These are phyloP conservation scores for Ophonus ardosiacus DNA, from an alignment of 2,888 invertebrate genomes.

Conservation along the genomic window DNA sequence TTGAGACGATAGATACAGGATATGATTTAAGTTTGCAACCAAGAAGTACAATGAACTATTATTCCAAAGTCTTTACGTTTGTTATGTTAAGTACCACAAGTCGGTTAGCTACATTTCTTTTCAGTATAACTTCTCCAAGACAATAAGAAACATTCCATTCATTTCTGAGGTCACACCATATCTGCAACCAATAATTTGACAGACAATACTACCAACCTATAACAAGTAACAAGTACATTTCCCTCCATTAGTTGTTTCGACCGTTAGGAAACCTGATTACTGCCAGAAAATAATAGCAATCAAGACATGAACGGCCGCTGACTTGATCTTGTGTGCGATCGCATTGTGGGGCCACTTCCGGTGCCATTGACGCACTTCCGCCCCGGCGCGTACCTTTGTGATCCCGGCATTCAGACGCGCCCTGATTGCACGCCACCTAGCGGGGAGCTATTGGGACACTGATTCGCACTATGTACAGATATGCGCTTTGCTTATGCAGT, in stretches of 20 bases:
- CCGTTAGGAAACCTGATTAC: constrained; percentile 23
- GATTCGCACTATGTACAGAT: background rate
- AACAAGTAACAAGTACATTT: background rate
- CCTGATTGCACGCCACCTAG: constrained; percentile 7
- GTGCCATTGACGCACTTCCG: constrained; percentile 25
- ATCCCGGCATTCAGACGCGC: constrained; percentile 16
- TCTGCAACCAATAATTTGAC: background rate
- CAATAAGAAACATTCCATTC: no score
- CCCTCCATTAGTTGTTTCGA: constrained; percentile 8
- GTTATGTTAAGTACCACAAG: background rate
- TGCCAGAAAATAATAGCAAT: constrained; percentile 42
- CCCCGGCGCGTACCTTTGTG: constrained; percentile 41
- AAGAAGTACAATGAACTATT: no score
- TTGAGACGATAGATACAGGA: no score
- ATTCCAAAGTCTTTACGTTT: no score
- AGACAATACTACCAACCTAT: background rate
- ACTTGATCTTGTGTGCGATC: constrained; percentile 16
- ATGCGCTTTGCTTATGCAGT: background rate
- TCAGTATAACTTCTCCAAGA: background rate
- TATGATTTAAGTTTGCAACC: no score
- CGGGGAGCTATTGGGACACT: constrained; percentile 19
- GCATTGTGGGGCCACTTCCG: constrained; percentile 46
- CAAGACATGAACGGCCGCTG: constrained; percentile 26
- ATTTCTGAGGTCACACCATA: no score
- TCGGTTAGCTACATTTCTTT: background rate